Conservation (phyloP, 2,797 vertebrate species). For the Pampus argenteus region DNA sequence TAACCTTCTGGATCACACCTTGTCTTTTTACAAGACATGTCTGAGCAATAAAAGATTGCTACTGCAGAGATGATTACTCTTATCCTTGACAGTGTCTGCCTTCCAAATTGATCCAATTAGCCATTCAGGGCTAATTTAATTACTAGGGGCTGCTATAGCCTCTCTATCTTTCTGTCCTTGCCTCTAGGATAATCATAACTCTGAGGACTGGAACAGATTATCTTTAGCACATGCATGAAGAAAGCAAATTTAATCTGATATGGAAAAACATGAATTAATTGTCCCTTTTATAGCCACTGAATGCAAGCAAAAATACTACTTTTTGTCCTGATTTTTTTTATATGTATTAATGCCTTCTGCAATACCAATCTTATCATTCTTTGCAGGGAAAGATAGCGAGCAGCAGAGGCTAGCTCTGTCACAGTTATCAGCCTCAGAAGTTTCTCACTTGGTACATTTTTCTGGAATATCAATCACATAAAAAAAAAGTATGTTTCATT, state of each 20-base stretch:
- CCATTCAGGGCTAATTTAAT: conserved; percentile 84
- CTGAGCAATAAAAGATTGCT: conserved; percentile 81
- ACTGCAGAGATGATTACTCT: conserved; percentile 84
- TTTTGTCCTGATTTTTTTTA: conserved; percentile 45
- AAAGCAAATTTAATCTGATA: conserved; percentile 74
- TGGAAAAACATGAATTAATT: conserved; percentile 62
- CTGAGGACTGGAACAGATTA: conserved; percentile 73
- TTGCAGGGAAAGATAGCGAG: conserved; percentile 28
- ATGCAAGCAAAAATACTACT: conserved; percentile 33
- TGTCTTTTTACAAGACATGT: conserved; percentile 83
- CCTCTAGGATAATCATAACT: conserved; percentile 77
- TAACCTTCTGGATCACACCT: conserved; percentile 84
- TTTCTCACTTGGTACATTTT: conserved; percentile 50
- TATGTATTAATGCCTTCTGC: conserved; percentile 28
- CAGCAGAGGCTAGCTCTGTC: conserved; percentile 47
- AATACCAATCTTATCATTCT: conserved; percentile 17
- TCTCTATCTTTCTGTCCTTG: conserved; percentile 81
- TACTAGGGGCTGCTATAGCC: conserved; percentile 75
- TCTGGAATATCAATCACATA: conserved; percentile 70
- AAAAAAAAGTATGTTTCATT: conserved; percentile 68
- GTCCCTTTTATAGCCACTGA: conserved; percentile 19
- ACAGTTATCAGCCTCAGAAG: conserved; percentile 59
- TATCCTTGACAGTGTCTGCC: conserved; percentile 85
- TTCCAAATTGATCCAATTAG: conserved; percentile 87
- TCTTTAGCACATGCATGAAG: conserved; percentile 72